These are phyloP conservation scores for Eubucco bourcierii DNA, from an alignment of 2,113 vertebrate genomes.

Conservation along the genomic window DNA sequence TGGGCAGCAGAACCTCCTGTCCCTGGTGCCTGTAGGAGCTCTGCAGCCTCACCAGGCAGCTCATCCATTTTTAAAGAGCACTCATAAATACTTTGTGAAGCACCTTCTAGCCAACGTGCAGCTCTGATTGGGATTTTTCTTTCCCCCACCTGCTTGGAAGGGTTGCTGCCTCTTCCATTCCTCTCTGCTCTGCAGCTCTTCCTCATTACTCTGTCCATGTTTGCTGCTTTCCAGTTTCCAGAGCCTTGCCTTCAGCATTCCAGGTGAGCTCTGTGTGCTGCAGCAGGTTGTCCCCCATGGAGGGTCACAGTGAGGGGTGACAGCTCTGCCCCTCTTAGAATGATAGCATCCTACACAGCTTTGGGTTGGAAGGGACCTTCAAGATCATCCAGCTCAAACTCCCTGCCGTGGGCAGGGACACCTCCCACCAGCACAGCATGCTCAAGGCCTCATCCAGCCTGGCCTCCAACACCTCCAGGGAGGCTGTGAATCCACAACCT, in stretches of 20 bases:
- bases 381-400: too few species aligned
- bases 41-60: constrained; percentile 21
- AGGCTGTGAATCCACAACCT: too few species aligned
- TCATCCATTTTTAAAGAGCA: constrained; percentile 62
- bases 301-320: neutral
- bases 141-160: neutral
- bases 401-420: too few species aligned
- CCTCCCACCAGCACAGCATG: too few species aligned
- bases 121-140: constrained; percentile 1
- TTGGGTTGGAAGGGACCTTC: too few species aligned
- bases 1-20: neutral
- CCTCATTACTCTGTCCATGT: neutral
- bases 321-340: neutral
- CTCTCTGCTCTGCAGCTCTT: neutral
- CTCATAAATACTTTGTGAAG: constrained; percentile 66
- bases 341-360: too few species aligned
- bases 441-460: too few species aligned
- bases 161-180: neutral
- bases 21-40: neutral
- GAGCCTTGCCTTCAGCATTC: neutral
- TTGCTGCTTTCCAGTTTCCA: neutral
- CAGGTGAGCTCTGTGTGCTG: neutral
- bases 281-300: accelerated
- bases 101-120: constrained; percentile 48
- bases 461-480: too few species aligned